Conservation (phyloP, 2,888 invertebrate genomes). For the Agrotis segetum region DNA sequence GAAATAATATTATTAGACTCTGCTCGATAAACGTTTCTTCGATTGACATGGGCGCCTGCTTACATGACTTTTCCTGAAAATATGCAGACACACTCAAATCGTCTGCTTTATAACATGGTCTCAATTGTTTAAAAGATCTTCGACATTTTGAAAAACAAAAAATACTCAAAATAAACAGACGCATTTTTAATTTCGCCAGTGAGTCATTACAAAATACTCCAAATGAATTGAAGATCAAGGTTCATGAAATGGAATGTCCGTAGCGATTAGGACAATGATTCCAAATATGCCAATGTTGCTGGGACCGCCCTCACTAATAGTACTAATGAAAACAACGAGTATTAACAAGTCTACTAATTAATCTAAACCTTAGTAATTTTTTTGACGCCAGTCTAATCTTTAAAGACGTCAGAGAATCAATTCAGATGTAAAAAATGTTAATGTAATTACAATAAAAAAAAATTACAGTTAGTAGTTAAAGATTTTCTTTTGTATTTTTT, state of each 20-base stretch:
- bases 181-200: conserved; percentile 18
- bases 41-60: neutral
- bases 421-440: conserved; percentile 7
- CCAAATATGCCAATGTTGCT: conserved; percentile 60
- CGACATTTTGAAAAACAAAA: neutral
- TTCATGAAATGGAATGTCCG: conserved; percentile 57
- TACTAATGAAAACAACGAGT: conserved; percentile 55
- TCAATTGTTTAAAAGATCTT: conserved; percentile 23
- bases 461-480: neutral
- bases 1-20: conserved; percentile 3
- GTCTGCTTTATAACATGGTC: conserved; percentile 11
- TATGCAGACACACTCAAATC: neutral
- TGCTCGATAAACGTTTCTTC: neutral
- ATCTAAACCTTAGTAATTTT: conserved; percentile 46
- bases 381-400: conserved; percentile 32
- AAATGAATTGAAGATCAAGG: conserved; percentile 58
- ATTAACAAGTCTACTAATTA: conserved; percentile 48
- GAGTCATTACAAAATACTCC: conserved; percentile 26
- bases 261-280: conserved; percentile 58
- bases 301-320: conserved; percentile 61
- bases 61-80: conserved; percentile 6
- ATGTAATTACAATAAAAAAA: neutral
- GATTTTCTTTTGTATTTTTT: neutral
- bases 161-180: neutral
- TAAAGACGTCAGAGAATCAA: conserved; percentile 4